phyloP scores from a whole-genome alignment of 2,113 vertebrate species.

The Aphelocoma coerulescens region DNA sequence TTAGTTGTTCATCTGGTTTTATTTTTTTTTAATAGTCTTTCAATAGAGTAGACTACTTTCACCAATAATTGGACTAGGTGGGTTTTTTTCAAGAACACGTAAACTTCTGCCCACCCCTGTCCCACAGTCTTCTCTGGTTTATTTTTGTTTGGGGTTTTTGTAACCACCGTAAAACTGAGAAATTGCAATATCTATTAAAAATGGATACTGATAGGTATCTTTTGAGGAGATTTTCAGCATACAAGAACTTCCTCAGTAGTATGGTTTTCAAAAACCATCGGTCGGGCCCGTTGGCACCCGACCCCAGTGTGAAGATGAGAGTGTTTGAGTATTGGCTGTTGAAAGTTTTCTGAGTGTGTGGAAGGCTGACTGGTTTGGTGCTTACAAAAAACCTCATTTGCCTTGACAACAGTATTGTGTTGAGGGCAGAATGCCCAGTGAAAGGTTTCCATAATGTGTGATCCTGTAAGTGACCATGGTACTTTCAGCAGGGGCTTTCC shows the following conservation, averaged over 20 bases:
- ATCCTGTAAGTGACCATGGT: not conserved
- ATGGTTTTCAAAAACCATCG: not conserved
- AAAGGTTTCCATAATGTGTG: not conserved
- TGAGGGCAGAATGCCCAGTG: not conserved
- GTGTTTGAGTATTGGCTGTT: not conserved
- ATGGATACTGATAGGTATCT: not conserved
- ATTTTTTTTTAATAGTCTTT: not conserved
- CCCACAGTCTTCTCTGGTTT: not conserved
- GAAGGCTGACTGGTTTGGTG: not conserved
- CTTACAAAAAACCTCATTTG: not conserved
- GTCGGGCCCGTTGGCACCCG: not conserved
- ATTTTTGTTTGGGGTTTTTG: not conserved
- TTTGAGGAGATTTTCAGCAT: not conserved
- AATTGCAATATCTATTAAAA: not conserved
- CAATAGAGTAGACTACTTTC: not conserved
- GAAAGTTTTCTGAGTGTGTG: not conserved
- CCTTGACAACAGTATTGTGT: not conserved
- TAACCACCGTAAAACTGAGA: not conserved
- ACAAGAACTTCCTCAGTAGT: not conserved
- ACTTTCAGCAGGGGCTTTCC: not conserved
- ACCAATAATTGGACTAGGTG: not conserved
- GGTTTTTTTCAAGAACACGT: not conserved
- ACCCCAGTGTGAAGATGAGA: accelerated
- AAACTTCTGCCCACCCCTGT: not conserved
- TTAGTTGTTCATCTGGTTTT: not conserved